Evolutionary conservation across 2,888 invertebrate genomes (phyloP).

Genomic region (Pristionchus japonicus): DNA sequence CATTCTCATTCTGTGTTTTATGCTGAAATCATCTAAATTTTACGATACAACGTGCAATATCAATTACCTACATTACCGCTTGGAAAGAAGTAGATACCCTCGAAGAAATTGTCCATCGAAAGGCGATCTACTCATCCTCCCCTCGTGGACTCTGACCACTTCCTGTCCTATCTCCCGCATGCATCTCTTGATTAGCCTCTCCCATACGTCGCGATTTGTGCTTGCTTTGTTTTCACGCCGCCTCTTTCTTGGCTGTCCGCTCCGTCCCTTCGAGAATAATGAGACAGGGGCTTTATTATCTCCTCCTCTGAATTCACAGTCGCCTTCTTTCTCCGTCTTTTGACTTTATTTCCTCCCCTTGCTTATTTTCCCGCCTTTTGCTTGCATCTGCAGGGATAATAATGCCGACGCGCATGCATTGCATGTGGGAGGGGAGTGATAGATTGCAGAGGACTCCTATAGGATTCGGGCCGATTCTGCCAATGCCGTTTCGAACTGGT

Average conservation of each 20-base stretch:
- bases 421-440: no score
- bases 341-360: neutral
- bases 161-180: neutral
- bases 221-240: neutral
- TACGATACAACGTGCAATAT: no score
- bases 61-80: no score
- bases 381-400: neutral
- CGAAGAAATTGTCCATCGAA: no score
- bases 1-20: no score
- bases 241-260: neutral
- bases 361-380: neutral
- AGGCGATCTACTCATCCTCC: neutral
- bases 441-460: no score
- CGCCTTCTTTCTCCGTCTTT: neutral
- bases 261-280: neutral
- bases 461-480: no score
- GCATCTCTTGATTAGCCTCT: neutral
- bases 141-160: neutral
- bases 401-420: neutral
- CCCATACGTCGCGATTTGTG: no score
- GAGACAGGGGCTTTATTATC: conserved; percentile 7
- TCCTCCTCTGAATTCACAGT: neutral
- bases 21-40: no score
- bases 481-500: no score
- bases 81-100: no score